Percentiles rank a stretch among this genome's conserved stretches.
Conservation (phyloP, 2,888 invertebrate species). For the Apeira syringaria region DNA sequence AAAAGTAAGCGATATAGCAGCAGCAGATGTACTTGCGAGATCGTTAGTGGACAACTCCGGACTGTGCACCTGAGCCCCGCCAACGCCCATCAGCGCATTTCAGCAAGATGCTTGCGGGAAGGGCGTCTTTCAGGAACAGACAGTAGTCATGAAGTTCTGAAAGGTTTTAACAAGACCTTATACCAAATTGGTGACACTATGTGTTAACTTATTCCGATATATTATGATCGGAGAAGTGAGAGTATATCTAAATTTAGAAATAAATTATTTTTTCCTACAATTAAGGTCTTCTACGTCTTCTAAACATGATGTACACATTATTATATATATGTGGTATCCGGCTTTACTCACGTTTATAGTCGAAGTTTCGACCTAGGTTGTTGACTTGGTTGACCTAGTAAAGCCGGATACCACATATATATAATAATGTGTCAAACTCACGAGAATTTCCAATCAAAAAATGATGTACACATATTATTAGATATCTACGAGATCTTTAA, state of each 20-base stretch:
- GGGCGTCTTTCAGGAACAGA: constrained; percentile 71
- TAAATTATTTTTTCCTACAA: too few species aligned
- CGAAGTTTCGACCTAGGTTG: too few species aligned
- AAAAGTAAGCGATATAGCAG: constrained; percentile 77
- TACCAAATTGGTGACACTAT: constrained; percentile 21
- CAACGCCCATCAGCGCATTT: constrained; percentile 68
- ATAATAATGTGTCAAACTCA: too few species aligned
- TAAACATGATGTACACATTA: too few species aligned
- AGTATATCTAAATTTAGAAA: constrained; percentile 1
- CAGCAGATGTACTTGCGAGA: constrained; percentile 77
- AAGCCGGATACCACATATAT: too few species aligned
- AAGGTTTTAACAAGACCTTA: constrained; percentile 23
- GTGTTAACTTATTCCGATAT: constrained; percentile 3
- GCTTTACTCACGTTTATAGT: too few species aligned
- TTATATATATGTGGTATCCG: too few species aligned
- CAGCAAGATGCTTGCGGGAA: constrained; percentile 66
- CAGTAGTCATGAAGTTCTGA: constrained; percentile 77
- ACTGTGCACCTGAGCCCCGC: constrained; percentile 80
- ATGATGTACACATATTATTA: too few species aligned
- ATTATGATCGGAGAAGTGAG: constrained; percentile 2
- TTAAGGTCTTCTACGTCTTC: too few species aligned
- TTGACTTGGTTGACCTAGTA: too few species aligned
- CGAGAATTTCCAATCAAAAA: too few species aligned
- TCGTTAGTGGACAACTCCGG: constrained; percentile 81
- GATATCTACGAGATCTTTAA: too few species aligned